Evolutionary conservation across 2,797 vertebrate species (phyloP).

Genomic region (Eleutherodactylus coqui): DNA sequence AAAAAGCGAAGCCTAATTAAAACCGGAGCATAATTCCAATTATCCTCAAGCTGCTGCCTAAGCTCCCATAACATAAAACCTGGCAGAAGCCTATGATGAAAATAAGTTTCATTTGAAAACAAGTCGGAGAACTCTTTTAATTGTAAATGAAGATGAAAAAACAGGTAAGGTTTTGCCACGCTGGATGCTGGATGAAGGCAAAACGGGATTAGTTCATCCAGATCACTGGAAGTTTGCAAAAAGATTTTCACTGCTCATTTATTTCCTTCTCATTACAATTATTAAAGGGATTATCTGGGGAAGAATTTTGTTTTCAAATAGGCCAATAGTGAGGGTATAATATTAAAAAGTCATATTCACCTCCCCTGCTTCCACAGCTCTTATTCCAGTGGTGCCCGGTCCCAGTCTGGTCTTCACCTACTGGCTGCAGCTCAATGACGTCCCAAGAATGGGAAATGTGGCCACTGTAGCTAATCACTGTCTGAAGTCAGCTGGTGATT

Average conservation of each 20-base stretch:
- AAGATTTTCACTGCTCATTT: neutral
- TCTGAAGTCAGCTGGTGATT: no score
- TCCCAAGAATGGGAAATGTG: no score
- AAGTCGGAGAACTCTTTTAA: slow-evolving; percentile 15
- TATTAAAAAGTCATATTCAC: no score
- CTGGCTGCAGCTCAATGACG: no score
- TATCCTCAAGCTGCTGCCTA: slow-evolving; percentile 53
- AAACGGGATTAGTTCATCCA: neutral
- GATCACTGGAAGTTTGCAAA: neutral
- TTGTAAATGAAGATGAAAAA: slow-evolving; percentile 9
- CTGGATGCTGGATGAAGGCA: neutral
- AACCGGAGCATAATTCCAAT: slow-evolving; percentile 52
- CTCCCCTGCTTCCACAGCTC: no score
- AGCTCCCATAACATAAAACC: slow-evolving; percentile 54
- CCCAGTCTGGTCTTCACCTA: no score
- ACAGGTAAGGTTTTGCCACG: neutral
- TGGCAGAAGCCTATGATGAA: slow-evolving; percentile 41
- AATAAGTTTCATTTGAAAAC: slow-evolving; percentile 29
- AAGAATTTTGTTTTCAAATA: no score
- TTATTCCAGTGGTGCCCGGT: no score
- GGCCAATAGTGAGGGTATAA: no score
- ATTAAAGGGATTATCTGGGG: no score
- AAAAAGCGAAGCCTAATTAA: slow-evolving; percentile 57
- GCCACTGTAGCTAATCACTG: no score
- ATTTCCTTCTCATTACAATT: no score